Evolutionary conservation across 2,797 vertebrate species (phyloP).

Genomic region (Microctenopoma steveboyesi): DNA sequence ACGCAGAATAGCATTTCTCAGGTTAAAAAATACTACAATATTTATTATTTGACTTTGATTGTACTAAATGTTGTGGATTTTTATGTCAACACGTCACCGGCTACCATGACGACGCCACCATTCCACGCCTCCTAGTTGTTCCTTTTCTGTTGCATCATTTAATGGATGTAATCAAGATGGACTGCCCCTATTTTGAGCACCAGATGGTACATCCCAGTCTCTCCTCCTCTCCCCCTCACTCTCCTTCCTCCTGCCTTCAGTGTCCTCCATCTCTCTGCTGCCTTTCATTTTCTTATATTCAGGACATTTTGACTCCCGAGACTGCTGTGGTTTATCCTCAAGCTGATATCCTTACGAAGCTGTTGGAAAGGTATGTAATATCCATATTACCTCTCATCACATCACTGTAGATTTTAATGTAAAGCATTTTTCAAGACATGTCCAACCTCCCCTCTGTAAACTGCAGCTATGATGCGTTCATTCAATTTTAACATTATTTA

Average conservation of each 20-base stretch:
- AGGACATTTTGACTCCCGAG: constrained; percentile 71
- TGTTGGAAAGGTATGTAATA: constrained; percentile 69
- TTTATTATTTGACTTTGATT: no score
- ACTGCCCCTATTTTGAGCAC: constrained; percentile 50
- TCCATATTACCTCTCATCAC: constrained; percentile 32
- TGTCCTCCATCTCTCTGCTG: constrained; percentile 83
- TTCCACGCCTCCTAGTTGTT: no score
- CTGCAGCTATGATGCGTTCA: constrained; percentile 18
- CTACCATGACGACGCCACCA: no score
- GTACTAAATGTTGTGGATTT: no score
- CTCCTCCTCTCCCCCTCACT: constrained; percentile 66
- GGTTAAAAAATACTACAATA: no score
- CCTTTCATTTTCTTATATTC: constrained; percentile 72
- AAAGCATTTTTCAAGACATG: constrained; percentile 30
- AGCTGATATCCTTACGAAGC: constrained; percentile 29
- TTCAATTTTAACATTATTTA: constrained; percentile 29
- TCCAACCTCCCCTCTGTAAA: constrained; percentile 31
- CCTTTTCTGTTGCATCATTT: no score
- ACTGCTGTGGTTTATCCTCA: constrained; percentile 32
- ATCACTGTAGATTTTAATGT: constrained; percentile 37
- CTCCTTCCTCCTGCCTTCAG: constrained; percentile 75
- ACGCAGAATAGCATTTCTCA: no score
- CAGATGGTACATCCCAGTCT: constrained; percentile 81
- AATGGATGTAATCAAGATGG: constrained; percentile 6
- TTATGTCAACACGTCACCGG: no score